These are phyloP conservation scores for Peromyscus nudipes DNA, from an alignment of 2,797 vertebrate species.

Conservation along the genomic window DNA sequence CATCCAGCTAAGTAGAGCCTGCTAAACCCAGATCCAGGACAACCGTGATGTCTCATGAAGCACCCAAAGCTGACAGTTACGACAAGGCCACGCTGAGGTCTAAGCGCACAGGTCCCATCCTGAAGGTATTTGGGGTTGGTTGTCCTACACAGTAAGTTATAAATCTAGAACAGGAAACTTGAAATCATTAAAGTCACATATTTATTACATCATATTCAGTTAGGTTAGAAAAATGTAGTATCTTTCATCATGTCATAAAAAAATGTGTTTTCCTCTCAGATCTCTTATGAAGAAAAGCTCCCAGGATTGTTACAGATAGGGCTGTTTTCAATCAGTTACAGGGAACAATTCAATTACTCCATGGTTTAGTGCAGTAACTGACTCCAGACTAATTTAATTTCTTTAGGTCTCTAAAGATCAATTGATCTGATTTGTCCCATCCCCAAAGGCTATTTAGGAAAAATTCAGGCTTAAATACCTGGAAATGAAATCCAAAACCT, in stretches of 20 bases:
- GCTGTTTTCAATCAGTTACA: conserved; percentile 99
- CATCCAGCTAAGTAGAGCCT: neutral
- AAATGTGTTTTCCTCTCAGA: conserved; percentile 97
- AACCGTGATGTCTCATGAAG: neutral
- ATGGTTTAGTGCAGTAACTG: conserved; percentile 99
- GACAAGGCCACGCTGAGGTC: neutral
- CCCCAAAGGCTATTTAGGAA: conserved; percentile 92
- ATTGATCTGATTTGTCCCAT: conserved; percentile 99
- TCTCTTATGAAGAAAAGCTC: conserved; percentile 89
- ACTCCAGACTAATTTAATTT: conserved; percentile 99
- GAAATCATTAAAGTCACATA: conserved; percentile 94
- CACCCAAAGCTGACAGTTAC: neutral
- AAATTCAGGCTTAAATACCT: conserved; percentile 90
- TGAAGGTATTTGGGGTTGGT: conserved; percentile 79
- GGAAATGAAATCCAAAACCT: conserved; percentile 91
- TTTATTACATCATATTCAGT: conserved; percentile 96
- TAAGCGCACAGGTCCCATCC: conserved; percentile 68
- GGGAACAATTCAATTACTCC: conserved; percentile 97
- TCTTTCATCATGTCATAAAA: conserved; percentile 99
- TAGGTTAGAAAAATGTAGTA: conserved; percentile 98
- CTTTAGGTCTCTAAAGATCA: conserved; percentile 98
- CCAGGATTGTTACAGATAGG: conserved; percentile 92
- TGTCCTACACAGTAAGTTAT: conserved; percentile 86
- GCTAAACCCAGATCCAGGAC: conserved; percentile 44
- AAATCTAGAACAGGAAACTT: conserved; percentile 91